phyloP scores from a whole-genome alignment of 2,113 vertebrate species.

The Paramisgurnus dabryanus region DNA sequence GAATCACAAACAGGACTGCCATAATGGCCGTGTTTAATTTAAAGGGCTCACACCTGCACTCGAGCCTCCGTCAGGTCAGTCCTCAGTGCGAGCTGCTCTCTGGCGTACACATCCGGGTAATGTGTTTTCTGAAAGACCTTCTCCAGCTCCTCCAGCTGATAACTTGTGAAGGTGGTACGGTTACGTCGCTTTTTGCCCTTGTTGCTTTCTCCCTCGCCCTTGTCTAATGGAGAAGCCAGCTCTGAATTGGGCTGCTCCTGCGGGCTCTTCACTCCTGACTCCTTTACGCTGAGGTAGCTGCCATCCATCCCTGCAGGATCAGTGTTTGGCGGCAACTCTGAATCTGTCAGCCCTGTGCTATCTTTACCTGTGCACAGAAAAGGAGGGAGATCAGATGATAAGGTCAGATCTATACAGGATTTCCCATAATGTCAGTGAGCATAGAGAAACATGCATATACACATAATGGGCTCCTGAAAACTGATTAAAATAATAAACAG shows the following conservation, averaged over 20 bases:
- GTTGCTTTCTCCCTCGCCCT: slow-evolving; percentile 90
- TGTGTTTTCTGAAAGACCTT: slow-evolving; percentile 99
- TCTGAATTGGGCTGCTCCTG: slow-evolving; percentile 82
- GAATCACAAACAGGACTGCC: not conserved
- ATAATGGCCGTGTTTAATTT: not conserved
- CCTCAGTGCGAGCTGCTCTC: slow-evolving; percentile 97
- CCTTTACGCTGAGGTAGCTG: slow-evolving; percentile 89
- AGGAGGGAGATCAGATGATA: not conserved
- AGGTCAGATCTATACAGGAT: not conserved
- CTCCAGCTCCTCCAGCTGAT: slow-evolving; percentile 97
- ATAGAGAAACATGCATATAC: no score
- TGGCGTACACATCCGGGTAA: slow-evolving; percentile 95
- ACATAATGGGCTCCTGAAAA: no score
- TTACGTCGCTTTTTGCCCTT: slow-evolving; percentile 97
- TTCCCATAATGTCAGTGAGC: not conserved
- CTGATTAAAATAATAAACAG: no score
- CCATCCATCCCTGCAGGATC: slow-evolving; percentile 90
- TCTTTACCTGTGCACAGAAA: slow-evolving; percentile 82
- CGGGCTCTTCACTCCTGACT: slow-evolving; percentile 76
- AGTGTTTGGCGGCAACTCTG: slow-evolving; percentile 81
- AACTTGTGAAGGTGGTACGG: slow-evolving; percentile 98
- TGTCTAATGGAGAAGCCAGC: slow-evolving; percentile 85
- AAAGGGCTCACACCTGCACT: slow-evolving; percentile 83
- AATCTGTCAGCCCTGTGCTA: slow-evolving; percentile 81
- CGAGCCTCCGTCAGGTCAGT: slow-evolving; percentile 97